phyloP scores from a whole-genome alignment of 92 coral and sea anemone genomes.

The Chrysogorgia sp. region DNA sequence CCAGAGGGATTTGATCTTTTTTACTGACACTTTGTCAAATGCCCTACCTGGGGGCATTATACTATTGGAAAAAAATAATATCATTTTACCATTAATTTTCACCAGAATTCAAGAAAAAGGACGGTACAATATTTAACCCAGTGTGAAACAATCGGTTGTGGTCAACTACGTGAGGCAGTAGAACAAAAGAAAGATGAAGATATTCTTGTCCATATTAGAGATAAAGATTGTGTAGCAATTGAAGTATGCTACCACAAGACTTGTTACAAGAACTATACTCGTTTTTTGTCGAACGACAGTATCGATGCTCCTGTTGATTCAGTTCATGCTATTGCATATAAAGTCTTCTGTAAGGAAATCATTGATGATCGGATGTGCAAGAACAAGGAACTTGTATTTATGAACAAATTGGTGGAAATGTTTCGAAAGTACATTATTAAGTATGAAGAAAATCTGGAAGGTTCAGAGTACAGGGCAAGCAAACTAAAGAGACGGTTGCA shows the following conservation, averaged over 20 bases:
- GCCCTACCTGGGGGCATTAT: conserved; percentile 14
- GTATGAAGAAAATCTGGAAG: conserved; percentile 14
- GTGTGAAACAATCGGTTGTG: conserved; percentile 53
- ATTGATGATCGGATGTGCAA: conserved; percentile 31
- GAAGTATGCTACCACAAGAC: conserved; percentile 27
- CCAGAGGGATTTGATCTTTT: neutral
- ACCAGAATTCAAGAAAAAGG: conserved; percentile 34
- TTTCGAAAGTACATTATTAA: conserved; percentile 29
- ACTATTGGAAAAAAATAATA: conserved; percentile 10
- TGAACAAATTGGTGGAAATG: conserved; percentile 22
- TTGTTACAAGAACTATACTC: conserved; percentile 36
- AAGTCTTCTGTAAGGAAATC: conserved; percentile 34
- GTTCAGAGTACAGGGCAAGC: conserved; percentile 27
- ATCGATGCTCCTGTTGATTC: conserved; percentile 7
- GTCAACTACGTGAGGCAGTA: conserved; percentile 50
- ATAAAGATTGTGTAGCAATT: conserved; percentile 22
- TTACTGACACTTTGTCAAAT: neutral
- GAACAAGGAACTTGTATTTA: conserved; percentile 15
- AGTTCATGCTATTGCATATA: neutral
- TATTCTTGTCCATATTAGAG: conserved; percentile 22
- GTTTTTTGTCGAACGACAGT: conserved; percentile 15
- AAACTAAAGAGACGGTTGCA: conserved; percentile 30
- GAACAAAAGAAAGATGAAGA: conserved; percentile 50
- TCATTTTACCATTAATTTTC: conserved; percentile 9
- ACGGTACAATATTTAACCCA: conserved; percentile 41